Base-by-base conservation (phyloP, 2,797 vertebrate genomes). In the Telmatherina bonti region DNA sequence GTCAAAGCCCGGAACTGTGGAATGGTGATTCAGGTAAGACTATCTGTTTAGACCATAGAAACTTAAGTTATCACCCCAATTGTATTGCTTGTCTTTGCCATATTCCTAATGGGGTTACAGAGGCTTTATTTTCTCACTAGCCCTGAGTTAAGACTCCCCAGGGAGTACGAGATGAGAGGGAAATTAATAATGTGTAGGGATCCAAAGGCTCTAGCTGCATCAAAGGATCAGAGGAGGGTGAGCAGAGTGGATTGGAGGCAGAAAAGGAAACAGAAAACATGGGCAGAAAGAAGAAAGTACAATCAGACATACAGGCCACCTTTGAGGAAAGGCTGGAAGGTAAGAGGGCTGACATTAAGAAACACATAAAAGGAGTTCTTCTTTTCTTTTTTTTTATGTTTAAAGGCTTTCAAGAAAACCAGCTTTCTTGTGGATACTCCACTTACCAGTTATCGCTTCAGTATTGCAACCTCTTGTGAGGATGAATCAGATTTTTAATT, bases 101-200 rank as follows among this genome's bases (percentile, higher is more conserved):
- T 83, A 71, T 83, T 87, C 77, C 74, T 77, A 58, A 80, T 83
- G 69, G 74, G 60, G 74, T 81, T 43, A 73, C 76, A 85, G 74
- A 77, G 64, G 74, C 82, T 88, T 88, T 86, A 84, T 82, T 90
- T 67, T 84, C 62, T 73, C 76, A 71, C 78, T 62, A 52, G 75
- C 78, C 67, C 63, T 52, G 77, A 78, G 70, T 88, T 81, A 80
- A 73, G 84, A 82, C 78, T 76, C 81, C 84, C 81, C 1, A 57
- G 90, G 83, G 83, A 86, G 76, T 10, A 59, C n/a, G 54, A 87
- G 90, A 93, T 92, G 91, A 92, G 90, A 90, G 79, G 64, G 85
- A 88, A 92, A 93, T 91, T 89, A 90, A 93, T 93, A 92, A 89
- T 83, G 85, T 91, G 85, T 66, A 62, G 70, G 70, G 82, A 85